These are phyloP conservation scores for Phanerotoma sp. DNA, from an alignment of 2,888 invertebrate genomes.

Conservation along the genomic window DNA sequence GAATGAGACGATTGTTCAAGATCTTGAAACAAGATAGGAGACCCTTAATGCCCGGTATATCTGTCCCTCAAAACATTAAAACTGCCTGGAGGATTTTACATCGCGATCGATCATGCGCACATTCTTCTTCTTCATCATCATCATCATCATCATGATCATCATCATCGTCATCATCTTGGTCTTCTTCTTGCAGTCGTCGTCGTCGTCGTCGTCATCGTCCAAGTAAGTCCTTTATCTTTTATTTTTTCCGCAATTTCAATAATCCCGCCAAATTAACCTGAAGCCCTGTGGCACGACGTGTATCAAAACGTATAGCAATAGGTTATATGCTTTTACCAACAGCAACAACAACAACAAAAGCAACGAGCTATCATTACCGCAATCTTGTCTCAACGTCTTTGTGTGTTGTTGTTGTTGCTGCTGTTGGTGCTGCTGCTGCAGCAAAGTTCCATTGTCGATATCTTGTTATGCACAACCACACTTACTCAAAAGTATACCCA, in stretches of 20 bases:
- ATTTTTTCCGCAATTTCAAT: constrained; percentile 12
- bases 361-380: constrained; percentile 32
- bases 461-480: neutral
- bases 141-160: too few species aligned
- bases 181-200: too few species aligned
- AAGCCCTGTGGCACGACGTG: constrained; percentile 1
- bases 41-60: constrained; percentile 6
- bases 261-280: constrained; percentile 17
- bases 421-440: too few species aligned
- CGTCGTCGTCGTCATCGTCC: too few species aligned
- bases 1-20: constrained; percentile 3
- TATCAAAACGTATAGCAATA: constrained; percentile 9
- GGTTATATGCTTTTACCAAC: constrained; percentile 1
- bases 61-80: neutral
- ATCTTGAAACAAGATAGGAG: constrained; percentile 5
- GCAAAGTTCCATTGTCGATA: too few species aligned
- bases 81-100: neutral
- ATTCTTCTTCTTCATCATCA: too few species aligned
- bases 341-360: too few species aligned
- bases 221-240: neutral
- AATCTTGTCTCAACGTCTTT: constrained; percentile 34
- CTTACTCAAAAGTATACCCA: constrained; percentile 13
- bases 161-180: too few species aligned
- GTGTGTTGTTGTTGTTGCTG: constrained; percentile 24
- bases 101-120: constrained; percentile 1